Conservation (phyloP, 2,113 vertebrate species). For the Nesogale talazaci region DNA sequence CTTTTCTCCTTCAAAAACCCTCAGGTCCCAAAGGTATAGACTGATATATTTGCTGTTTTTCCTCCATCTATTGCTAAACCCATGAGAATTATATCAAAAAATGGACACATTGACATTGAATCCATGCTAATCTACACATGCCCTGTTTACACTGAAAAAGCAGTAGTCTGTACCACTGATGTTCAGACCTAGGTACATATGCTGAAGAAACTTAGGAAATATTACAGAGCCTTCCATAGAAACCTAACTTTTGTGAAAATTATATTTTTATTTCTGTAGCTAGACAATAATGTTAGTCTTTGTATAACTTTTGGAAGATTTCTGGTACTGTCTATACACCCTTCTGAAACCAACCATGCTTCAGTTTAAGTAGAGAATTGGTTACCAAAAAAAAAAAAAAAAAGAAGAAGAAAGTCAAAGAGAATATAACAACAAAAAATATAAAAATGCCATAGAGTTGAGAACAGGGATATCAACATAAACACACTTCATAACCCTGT, state of each 20-base stretch:
- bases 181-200: background rate
- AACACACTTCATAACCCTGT: conserved; percentile 11
- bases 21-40: background rate
- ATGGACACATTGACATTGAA: too few relatives aligned
- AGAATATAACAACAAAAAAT: conserved; percentile 28
- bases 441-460: background rate
- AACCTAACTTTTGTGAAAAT: background rate
- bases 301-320: background rate
- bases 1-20: background rate
- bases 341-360: background rate
- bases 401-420: background rate
- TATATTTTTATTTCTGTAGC: background rate
- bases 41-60: background rate
- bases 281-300: conserved; percentile 23
- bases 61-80: background rate
- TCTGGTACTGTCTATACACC: background rate
- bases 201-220: background rate
- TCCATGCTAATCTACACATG: too few relatives aligned
- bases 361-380: background rate
- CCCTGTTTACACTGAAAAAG: background rate
- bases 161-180: background rate
- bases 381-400: too few relatives aligned
- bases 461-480: conserved; percentile 11
- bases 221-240: background rate
- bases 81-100: background rate